A percentile compares a stretch with the other conserved stretches of the same genome.
phyloP scores from a whole-genome alignment of 2,113 vertebrate genomes.

The Cinclus mexicanus region DNA sequence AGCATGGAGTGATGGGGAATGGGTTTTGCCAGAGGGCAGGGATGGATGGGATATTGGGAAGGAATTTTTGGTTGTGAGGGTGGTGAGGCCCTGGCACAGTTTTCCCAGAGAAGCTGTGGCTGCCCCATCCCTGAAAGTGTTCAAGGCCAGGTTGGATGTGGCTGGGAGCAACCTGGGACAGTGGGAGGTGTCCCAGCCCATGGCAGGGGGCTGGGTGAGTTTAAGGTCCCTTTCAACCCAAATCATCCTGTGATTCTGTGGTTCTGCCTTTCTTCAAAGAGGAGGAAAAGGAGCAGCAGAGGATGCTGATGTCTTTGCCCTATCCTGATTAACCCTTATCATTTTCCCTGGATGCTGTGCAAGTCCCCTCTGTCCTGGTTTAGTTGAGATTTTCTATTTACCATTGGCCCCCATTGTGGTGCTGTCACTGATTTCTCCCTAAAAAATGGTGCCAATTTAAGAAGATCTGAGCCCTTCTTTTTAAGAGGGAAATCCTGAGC shows the following conservation, averaged over 20 bases:
- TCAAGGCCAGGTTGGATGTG: accelerated
- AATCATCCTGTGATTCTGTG: not conserved
- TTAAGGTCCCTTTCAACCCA: not conserved
- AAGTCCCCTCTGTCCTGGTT: not conserved
- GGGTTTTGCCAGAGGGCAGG: not conserved
- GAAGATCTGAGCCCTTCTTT: not conserved
- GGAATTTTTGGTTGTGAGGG: not conserved
- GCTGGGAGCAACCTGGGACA: accelerated
- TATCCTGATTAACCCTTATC: not conserved
- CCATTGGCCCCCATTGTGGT: accelerated
- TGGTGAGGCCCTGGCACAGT: not conserved
- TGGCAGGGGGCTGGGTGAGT: not conserved
- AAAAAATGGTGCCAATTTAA: accelerated
- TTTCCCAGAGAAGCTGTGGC: not conserved
- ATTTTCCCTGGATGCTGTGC: not conserved
- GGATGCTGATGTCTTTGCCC: not conserved
- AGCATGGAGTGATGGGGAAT: not conserved
- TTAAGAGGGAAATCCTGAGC: not conserved
- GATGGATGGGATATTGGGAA: not conserved
- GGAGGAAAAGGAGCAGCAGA: not conserved
- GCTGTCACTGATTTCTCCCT: not conserved
- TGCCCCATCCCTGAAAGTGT: not conserved
- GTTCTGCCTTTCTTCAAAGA: not conserved
- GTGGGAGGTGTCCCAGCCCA: not conserved
- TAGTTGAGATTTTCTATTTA: not conserved